Conservation (phyloP, 1,140 invertebrate genomes). For the Stegodyphus mimosarum region DNA sequence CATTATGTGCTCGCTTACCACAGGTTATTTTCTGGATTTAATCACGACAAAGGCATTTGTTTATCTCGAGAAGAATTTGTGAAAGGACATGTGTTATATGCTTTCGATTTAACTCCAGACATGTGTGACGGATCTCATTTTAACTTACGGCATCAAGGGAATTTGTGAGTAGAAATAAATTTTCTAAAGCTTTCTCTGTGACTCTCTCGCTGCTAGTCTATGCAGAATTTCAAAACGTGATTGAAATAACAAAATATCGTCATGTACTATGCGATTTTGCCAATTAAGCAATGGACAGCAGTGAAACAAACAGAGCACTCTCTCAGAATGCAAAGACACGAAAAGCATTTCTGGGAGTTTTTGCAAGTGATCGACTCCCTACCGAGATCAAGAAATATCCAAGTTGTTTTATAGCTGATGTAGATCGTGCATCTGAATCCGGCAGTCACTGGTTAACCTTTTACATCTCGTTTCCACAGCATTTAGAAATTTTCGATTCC, state of each 20-base stretch:
- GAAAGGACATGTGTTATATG: background rate
- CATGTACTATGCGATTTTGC: background rate
- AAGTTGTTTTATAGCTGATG: background rate
- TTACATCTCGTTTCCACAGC: background rate
- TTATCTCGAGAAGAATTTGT: slow-evolving; percentile 3
- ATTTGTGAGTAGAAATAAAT: slow-evolving; percentile 1
- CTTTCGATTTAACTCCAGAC: slow-evolving; percentile 8
- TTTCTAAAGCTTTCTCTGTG: background rate
- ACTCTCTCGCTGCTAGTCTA: background rate
- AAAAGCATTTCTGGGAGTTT: background rate
- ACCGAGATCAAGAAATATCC: background rate
- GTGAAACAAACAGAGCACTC: background rate
- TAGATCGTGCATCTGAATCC: background rate
- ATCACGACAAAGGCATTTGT: background rate
- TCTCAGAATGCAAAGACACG: background rate
- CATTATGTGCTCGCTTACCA: slow-evolving; percentile 21
- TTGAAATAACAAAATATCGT: slow-evolving; percentile 2
- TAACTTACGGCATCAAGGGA: slow-evolving; percentile 6
- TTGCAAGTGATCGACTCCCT: background rate
- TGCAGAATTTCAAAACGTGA: slow-evolving; percentile 5
- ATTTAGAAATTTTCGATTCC: slow-evolving; percentile 13
- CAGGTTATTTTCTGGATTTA: background rate
- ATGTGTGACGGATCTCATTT: slow-evolving; percentile 3
- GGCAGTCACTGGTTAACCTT: background rate
- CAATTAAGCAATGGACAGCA: background rate